Conservation (phyloP, 2,888 invertebrate species). For the Limnephilus marmoratus region DNA sequence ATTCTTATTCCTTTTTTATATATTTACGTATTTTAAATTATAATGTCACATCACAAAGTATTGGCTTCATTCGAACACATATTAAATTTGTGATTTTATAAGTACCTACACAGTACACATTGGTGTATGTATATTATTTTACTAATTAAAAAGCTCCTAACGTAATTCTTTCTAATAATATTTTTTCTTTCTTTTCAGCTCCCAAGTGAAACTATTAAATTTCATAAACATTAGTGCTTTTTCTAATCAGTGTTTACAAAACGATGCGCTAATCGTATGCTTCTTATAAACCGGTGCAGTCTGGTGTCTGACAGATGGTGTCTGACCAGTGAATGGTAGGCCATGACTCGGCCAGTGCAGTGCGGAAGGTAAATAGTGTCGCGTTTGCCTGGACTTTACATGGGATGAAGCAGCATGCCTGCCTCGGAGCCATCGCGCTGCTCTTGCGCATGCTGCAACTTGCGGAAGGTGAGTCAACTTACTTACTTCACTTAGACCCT, state of each 20-base stretch:
- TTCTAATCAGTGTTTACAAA: background rate
- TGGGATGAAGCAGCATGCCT: constrained; percentile 65
- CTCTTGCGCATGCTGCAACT: constrained; percentile 62
- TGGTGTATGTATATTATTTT: too few species aligned
- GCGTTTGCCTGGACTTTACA: constrained; percentile 54
- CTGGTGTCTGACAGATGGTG: background rate
- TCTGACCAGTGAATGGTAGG: background rate
- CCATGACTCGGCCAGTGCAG: background rate
- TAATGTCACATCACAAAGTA: too few species aligned
- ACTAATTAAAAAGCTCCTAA: too few species aligned
- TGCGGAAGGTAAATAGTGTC: constrained; percentile 20
- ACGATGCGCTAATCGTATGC: background rate
- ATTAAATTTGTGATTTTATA: too few species aligned
- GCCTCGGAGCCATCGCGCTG: constrained; percentile 63
- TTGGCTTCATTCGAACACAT: too few species aligned
- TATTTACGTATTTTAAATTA: too few species aligned
- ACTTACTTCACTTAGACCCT: too few species aligned
- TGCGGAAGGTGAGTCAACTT: constrained; percentile 58
- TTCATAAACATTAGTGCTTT: background rate
- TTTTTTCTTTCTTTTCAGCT: background rate
- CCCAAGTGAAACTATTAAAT: background rate
- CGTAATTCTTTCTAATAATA: too few species aligned
- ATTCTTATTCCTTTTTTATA: too few species aligned
- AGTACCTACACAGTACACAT: too few species aligned
- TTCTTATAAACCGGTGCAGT: background rate